These are phyloP conservation scores for Etheostoma nigrum DNA, from an alignment of 2,797 vertebrate genomes.

Conservation along the genomic window DNA sequence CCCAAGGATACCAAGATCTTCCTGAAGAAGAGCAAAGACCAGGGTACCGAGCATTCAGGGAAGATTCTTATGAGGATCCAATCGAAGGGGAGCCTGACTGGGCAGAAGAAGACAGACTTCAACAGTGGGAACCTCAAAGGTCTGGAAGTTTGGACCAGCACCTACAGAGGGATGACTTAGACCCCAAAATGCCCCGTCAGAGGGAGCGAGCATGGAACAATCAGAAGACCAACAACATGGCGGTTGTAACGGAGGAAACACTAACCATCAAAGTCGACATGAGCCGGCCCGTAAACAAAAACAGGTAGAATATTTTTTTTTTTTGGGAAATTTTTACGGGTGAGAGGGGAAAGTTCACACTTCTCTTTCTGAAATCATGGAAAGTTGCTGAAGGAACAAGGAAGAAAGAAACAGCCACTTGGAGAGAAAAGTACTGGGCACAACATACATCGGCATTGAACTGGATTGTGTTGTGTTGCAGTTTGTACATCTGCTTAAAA, in stretches of 20 bases:
- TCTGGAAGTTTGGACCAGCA: conserved; percentile 28
- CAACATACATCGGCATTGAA: too few species aligned
- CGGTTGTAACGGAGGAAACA: conserved; percentile 75
- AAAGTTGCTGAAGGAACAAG: conserved; percentile 1
- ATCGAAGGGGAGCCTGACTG: conserved; percentile 35
- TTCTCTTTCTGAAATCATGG: conserved; percentile 57
- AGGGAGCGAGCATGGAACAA: conserved; percentile 44
- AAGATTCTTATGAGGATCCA: conserved; percentile 21
- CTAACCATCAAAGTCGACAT: conserved; percentile 94
- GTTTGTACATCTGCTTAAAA: neutral
- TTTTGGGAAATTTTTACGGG: conserved; percentile 34
- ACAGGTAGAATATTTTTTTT: conserved; percentile 89
- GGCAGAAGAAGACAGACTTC: conserved; percentile 31
- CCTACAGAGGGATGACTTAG: conserved; percentile 12
- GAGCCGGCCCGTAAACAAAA: conserved; percentile 85
- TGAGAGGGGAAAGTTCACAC: conserved; percentile 85
- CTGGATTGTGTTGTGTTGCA: neutral
- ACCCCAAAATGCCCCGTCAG: conserved; percentile 55
- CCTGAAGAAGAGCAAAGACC: conserved; percentile 36
- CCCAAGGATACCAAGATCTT: conserved; percentile 35
- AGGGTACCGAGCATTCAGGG: conserved; percentile 9
- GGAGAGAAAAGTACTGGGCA: neutral
- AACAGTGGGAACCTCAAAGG: conserved; percentile 41
- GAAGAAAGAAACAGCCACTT: neutral
- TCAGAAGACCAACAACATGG: conserved; percentile 35